Conservation (phyloP, 2,888 invertebrate genomes). For the Sesia bembeciformis region DNA sequence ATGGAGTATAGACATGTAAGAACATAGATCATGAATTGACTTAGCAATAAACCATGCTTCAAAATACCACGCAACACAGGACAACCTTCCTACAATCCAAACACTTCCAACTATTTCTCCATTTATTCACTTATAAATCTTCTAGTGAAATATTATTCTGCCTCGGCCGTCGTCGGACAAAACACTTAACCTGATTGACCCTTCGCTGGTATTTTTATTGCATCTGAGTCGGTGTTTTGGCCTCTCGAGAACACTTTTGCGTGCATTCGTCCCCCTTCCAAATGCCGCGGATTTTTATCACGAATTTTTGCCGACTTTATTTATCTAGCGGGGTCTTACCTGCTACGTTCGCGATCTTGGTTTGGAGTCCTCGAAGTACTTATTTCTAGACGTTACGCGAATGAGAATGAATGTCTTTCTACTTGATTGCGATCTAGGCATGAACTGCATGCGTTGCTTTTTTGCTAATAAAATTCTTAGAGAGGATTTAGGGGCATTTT, state of each 20-base stretch:
- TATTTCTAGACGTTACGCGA: no score
- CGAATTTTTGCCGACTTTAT: conserved; percentile 9
- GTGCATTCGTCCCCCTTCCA: conserved; percentile 22
- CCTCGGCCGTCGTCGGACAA: conserved; percentile 34
- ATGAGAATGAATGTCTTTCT: no score
- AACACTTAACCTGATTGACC: conserved; percentile 65
- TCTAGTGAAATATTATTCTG: conserved; percentile 40
- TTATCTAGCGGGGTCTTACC: neutral
- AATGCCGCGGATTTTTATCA: conserved; percentile 22
- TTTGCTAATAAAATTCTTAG: no score
- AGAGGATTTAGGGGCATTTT: no score
- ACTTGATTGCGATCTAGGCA: no score
- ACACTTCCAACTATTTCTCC: conserved; percentile 37
- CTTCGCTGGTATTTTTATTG: conserved; percentile 58
- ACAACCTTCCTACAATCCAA: neutral
- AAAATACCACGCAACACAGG: neutral
- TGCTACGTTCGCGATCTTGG: no score
- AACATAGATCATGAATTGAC: no score
- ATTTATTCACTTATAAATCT: conserved; percentile 45
- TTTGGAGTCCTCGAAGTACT: no score
- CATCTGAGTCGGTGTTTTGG: conserved; percentile 29
- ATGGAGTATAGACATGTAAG: no score
- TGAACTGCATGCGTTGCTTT: no score
- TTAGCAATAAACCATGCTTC: neutral
- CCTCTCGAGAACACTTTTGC: conserved; percentile 29